A percentile compares a stretch with the other conserved stretches of the same genome.
These are phyloP conservation scores for Euzophera pinguis DNA, from an alignment of 2,888 invertebrate genomes.

Conservation along the genomic window DNA sequence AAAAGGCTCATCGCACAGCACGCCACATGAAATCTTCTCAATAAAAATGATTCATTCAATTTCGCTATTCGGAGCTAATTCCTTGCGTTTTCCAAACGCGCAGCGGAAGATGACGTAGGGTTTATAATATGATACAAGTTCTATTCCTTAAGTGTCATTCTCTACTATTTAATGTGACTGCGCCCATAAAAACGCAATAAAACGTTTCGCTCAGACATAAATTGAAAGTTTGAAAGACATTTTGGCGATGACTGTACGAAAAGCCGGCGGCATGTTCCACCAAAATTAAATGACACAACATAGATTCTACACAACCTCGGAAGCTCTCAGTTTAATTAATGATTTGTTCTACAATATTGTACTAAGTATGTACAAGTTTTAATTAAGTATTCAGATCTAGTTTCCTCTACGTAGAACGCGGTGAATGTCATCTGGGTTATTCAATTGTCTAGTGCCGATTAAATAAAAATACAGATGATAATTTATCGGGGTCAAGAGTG, in stretches of 20 bases:
- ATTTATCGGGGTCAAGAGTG: too few relatives aligned
- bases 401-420: conserved; percentile 2
- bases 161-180: neutral
- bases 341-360: conserved; percentile 10
- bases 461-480: too few relatives aligned
- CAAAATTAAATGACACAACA: conserved; percentile 48
- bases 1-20: conserved; percentile 20
- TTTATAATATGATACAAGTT: too few relatives aligned
- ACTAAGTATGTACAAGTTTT: neutral
- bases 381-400: conserved; percentile 13
- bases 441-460: conserved; percentile 5
- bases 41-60: neutral
- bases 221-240: neutral
- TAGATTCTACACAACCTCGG: conserved; percentile 67
- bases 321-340: conserved; percentile 46
- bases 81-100: neutral
- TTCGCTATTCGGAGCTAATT: neutral
- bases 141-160: neutral
- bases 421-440: conserved; percentile 14
- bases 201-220: neutral
- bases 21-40: neutral
- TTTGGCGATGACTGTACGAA: conserved; percentile 14
- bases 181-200: neutral
- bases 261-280: conserved; percentile 31
- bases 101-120: too few relatives aligned